Evolutionary conservation across 2,797 vertebrate species (phyloP).

Genomic region (Crocodylus rhombifer): DNA sequence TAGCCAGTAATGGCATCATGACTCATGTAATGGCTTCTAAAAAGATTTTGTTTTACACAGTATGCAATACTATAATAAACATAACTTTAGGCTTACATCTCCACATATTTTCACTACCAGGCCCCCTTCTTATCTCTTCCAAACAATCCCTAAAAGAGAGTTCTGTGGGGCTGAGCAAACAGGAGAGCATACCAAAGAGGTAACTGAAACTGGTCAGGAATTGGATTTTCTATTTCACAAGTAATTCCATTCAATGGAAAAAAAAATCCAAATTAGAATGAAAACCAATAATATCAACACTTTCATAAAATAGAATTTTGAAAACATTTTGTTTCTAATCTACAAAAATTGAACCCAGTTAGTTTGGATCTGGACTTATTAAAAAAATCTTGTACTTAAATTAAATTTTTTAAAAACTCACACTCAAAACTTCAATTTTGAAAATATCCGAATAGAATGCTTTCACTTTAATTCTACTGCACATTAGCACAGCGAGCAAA

Average conservation of each 20-base stretch:
- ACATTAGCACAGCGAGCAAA: background rate
- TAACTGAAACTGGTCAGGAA: background rate
- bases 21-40: background rate
- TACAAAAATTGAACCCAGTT: background rate
- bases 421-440: background rate
- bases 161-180: background rate
- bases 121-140: background rate
- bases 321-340: background rate
- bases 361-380: background rate
- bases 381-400: background rate
- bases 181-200: background rate
- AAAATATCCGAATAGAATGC: background rate
- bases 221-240: background rate
- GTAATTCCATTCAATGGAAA: background rate
- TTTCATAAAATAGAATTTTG: background rate
- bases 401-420: background rate
- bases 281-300: fast-evolving
- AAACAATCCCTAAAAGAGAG: background rate
- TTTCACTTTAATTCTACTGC: background rate
- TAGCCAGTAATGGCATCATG: background rate
- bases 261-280: background rate
- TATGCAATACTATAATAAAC: background rate
- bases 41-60: background rate
- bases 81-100: background rate
- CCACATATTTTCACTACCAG: background rate